Base-by-base conservation (phyloP, 2,797 vertebrate genomes). In the Siniperca scherzeri region DNA sequence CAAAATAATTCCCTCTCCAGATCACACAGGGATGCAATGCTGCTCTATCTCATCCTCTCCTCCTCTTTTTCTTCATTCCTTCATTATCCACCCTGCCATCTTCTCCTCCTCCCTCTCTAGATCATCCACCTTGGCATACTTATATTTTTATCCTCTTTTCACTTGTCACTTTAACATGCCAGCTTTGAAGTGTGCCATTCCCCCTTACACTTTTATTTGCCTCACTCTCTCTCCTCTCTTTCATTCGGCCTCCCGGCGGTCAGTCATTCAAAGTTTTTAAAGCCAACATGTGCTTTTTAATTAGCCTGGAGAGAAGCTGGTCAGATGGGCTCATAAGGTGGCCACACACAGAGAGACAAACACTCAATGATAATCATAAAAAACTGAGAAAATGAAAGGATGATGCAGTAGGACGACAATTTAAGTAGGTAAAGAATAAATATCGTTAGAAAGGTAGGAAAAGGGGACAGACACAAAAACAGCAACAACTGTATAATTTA, bases 1-100 rank as follows among this genome's bases (percentile, higher is more conserved):
- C 68, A 78, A 89, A 93, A 90, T 91, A 90, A 93, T 89, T 89
- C 85, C 64, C 78, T 79, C 81, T 91, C 74, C 74, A 80, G 72
- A 88, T 90, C 81, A 82, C 80, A 83, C 62, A 67, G 68, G 69
- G 75, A 88, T 83, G 75, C 78, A 69, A 9, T 48, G 52, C 69
- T 66, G 42, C 64, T 81, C 66, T 5, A 44, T 74, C 77, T 85
- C 65, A 71, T 74, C 79, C 53, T 75, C 82, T 64, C 72, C 65
- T 67, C 21, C 16, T 52, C 36, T 44, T 13, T 30, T 73, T 19
- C 27, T 60, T 72, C 66, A 60, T 71, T 57, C 70, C 68, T 81
- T 76, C 30, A 50, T 70, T 82, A 71, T 77, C 38, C 52, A 30
- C 69, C 50, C 36, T 46, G 33, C 81, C 70, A 60, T 61, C 62